Evolutionary conservation across 2,113 vertebrate species (phyloP).

Genomic region (Gambusia affinis): DNA sequence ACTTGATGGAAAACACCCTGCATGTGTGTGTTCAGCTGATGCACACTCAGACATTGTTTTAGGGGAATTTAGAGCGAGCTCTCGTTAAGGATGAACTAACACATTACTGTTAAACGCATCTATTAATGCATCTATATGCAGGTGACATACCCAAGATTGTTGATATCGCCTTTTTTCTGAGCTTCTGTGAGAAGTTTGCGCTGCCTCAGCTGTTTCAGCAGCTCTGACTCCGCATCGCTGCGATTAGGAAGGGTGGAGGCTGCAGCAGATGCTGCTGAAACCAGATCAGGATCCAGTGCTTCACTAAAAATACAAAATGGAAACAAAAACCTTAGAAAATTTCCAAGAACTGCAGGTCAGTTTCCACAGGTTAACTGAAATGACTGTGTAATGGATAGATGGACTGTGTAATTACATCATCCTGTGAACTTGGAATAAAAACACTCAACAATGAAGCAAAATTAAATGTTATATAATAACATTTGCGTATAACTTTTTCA

Average conservation of each 20-base stretch:
- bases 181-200: conserved; percentile 80
- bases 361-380: background rate
- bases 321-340: background rate
- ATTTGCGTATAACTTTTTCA: background rate
- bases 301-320: conserved; percentile 45
- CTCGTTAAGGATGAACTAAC: background rate
- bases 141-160: conserved; percentile 80
- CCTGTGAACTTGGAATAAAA: background rate
- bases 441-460: background rate
- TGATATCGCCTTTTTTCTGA: conserved; percentile 71
- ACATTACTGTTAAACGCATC: background rate
- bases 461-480: background rate
- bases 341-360: background rate
- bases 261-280: conserved; percentile 85
- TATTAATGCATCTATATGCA: background rate
- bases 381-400: background rate
- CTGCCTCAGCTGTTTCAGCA: conserved; percentile 84
- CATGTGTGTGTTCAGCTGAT: too few species aligned
- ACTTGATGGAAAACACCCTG: too few species aligned
- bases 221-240: conserved; percentile 83
- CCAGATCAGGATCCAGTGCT: conserved; percentile 80
- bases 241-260: conserved; percentile 85
- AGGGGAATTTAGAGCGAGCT: background rate
- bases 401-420: background rate
- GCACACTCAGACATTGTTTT: too few species aligned